phyloP scores from a whole-genome alignment of 2,888 invertebrate genomes.

The Trissonchulus latispiculum region DNA sequence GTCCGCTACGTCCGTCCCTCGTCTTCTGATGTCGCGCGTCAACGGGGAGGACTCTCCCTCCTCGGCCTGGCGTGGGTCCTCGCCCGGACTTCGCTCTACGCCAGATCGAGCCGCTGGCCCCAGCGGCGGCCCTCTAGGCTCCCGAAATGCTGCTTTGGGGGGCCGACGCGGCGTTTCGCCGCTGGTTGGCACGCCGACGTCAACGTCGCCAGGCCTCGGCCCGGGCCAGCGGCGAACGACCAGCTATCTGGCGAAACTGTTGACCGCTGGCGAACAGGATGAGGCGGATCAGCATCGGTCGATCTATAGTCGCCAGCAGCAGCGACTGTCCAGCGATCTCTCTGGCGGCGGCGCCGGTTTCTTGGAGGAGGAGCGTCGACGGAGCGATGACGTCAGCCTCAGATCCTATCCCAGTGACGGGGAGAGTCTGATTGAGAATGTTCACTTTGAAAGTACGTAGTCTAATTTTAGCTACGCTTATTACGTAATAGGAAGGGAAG shows the following conservation, averaged over 20 bases:
- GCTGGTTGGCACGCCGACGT: not conserved
- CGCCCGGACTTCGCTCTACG: not conserved
- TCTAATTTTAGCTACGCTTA: no score
- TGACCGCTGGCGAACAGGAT: not conserved
- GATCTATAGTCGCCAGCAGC: not conserved
- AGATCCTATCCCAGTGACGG: not conserved
- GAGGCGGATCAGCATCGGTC: not conserved
- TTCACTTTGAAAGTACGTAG: conserved; percentile 14
- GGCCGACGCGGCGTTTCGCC: not conserved
- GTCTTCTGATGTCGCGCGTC: no score
- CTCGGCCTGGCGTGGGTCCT: not conserved
- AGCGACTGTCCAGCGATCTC: not conserved
- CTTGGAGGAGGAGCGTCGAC: not conserved
- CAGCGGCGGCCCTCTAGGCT: no score
- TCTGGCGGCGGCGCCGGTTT: no score
- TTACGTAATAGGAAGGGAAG: no score
- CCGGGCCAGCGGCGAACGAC: not conserved
- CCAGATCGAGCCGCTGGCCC: no score
- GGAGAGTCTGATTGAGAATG: not conserved
- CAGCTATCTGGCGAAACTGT: conserved; percentile 3
- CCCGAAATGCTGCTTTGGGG: no score
- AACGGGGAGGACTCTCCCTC: not conserved
- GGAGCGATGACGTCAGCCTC: not conserved
- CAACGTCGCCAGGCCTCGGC: no score
- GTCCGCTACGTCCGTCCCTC: no score